phyloP scores from a whole-genome alignment of 2,888 invertebrate genomes.

The Augiades crinisus region DNA sequence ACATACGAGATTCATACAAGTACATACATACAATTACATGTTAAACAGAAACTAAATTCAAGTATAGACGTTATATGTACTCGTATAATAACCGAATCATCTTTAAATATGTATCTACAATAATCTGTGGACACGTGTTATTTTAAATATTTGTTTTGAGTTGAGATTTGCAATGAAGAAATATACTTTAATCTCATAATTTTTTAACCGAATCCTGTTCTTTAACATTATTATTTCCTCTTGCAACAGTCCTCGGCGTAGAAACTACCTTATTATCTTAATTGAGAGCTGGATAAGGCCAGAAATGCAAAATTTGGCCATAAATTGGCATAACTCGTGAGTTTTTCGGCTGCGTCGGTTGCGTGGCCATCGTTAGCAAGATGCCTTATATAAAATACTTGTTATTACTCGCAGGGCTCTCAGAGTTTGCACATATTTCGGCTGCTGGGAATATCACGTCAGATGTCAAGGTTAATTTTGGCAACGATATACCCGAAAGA shows the following conservation, averaged over 20 bases:
- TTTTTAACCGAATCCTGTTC: no score
- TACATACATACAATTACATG: no score
- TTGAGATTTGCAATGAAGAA: no score
- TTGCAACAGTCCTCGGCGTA: not conserved
- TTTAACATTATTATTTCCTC: not conserved
- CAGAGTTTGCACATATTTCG: not conserved
- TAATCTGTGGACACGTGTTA: no score
- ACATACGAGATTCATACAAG: no score
- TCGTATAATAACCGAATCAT: no score
- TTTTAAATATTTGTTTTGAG: no score
- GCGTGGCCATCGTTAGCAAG: slow-evolving; percentile 9
- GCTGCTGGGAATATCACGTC: not conserved
- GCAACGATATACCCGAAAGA: not conserved
- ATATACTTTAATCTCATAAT: no score
- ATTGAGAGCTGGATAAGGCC: not conserved
- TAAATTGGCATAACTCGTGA: slow-evolving; percentile 9
- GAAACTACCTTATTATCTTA: not conserved
- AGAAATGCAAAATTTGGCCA: slow-evolving; percentile 3
- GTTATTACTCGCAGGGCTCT: not conserved
- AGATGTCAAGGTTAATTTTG: slow-evolving; percentile 12
- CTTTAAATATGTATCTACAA: no score
- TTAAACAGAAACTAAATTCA: no score
- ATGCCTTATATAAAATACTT: slow-evolving; percentile 12
- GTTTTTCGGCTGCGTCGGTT: not conserved
- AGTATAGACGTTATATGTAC: no score